Conservation (phyloP, 23 tunicate genomes). For the Trididemnum miniatum region DNA sequence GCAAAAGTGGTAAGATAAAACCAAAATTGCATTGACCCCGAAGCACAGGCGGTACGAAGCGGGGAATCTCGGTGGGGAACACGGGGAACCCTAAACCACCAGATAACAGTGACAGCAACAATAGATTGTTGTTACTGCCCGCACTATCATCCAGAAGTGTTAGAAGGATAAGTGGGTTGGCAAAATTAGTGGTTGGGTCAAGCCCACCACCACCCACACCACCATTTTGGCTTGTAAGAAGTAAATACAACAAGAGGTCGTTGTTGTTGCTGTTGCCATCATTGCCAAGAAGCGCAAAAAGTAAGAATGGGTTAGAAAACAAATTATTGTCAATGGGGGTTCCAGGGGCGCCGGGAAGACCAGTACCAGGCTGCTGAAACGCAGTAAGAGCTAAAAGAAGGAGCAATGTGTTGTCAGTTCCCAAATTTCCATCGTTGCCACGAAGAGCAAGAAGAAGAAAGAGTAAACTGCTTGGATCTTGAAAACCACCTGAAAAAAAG, state of each 20-base stretch:
- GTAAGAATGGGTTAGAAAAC: slow-evolving; percentile 36
- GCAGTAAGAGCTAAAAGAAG: background rate
- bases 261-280: slow-evolving; percentile 11
- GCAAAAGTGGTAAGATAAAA: too few species aligned
- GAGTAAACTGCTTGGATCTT: background rate
- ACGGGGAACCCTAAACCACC: slow-evolving; percentile 24
- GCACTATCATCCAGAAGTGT: slow-evolving; percentile 13
- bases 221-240: background rate
- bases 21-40: too few species aligned
- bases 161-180: slow-evolving; percentile 35
- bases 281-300: slow-evolving; percentile 5
- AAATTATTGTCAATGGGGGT: background rate
- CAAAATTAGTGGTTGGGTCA: background rate
- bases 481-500: too few species aligned
- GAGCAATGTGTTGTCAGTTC: slow-evolving; percentile 8
- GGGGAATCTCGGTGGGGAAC: too few species aligned
- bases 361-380: slow-evolving; percentile 8
- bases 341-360: too few species aligned
- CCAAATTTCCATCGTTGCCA: slow-evolving; percentile 8
- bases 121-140: background rate
- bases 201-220: background rate
- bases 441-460: slow-evolving; percentile 37
- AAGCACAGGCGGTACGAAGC: too few species aligned
- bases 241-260: slow-evolving; percentile 10
- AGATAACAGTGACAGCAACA: background rate